Conservation (phyloP, 37 sponge, comb jelly and placozoan species). For the Geodia barretti region DNA sequence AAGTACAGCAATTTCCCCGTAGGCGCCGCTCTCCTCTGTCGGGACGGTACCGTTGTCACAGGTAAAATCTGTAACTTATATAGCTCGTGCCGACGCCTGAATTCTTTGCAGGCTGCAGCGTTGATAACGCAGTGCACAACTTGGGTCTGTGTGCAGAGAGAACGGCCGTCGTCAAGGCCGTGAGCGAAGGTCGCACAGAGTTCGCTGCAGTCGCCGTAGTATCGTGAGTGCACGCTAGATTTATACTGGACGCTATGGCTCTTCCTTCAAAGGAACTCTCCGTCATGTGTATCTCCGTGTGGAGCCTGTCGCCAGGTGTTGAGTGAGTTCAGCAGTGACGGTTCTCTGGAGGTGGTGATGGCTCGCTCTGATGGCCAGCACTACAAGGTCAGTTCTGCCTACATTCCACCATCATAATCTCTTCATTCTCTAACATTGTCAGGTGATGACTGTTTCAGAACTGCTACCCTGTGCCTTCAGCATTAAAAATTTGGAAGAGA, state of each 20-base stretch:
- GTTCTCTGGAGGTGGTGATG: conserved; percentile 45
- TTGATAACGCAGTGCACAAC: conserved; percentile 89
- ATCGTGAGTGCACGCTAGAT: conserved; percentile 43
- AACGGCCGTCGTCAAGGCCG: conserved; percentile 85
- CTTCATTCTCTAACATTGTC: background rate
- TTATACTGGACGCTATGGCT: background rate
- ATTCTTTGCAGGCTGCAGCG: conserved; percentile 93
- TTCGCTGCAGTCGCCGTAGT: conserved; percentile 84
- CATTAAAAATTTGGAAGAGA: conserved; percentile 18
- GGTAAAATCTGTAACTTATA: no score
- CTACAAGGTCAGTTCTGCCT: background rate
- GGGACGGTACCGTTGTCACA: conserved; percentile 52
- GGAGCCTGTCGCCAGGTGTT: conserved; percentile 89
- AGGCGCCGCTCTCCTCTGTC: conserved; percentile 80
- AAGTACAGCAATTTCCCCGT: conserved; percentile 92
- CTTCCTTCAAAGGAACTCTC: background rate
- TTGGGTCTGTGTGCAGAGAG: conserved; percentile 87
- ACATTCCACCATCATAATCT: background rate
- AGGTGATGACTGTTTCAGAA: conserved; percentile 12
- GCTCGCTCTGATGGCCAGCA: conserved; percentile 27
- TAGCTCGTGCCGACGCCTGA: no score
- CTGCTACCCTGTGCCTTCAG: conserved; percentile 58
- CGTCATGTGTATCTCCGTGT: conserved; percentile 65
- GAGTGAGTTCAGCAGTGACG: conserved; percentile 71
- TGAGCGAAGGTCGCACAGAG: conserved; percentile 80